Conservation (phyloP, 2,888 invertebrate genomes). For the Drosophila phalerata region DNA sequence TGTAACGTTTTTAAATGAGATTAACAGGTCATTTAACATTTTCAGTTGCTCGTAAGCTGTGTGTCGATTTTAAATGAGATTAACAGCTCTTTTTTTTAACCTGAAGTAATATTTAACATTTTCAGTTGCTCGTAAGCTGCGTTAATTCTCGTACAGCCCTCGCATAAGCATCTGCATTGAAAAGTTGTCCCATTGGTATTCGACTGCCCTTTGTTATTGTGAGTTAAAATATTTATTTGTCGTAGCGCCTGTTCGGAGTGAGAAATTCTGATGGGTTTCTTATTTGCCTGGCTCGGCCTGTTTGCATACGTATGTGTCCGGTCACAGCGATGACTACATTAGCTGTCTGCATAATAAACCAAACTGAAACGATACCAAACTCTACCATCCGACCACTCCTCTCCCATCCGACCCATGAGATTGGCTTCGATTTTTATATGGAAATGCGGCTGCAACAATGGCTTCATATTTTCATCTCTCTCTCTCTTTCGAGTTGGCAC, state of each 20-base stretch:
- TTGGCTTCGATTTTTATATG: slow-evolving; percentile 76
- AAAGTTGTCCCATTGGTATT: slow-evolving; percentile 40
- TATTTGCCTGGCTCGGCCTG: slow-evolving; percentile 70
- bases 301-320: slow-evolving; percentile 67
- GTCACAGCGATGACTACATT: slow-evolving; percentile 76
- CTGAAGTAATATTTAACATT: no score
- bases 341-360: slow-evolving; percentile 75
- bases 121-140: no score
- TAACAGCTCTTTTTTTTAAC: not conserved
- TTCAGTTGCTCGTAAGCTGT: no score
- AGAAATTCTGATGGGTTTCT: slow-evolving; percentile 82
- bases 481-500: slow-evolving; percentile 30
- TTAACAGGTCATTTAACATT: not conserved
- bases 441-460: slow-evolving; percentile 76
- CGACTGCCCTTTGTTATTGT: slow-evolving; percentile 76
- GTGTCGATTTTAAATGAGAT: not conserved
- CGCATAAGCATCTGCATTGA: slow-evolving; percentile 34
- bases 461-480: slow-evolving; percentile 78
- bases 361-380: slow-evolving; percentile 9
- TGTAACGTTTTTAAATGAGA: not conserved
- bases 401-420: slow-evolving; percentile 18
- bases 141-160: slow-evolving; percentile 17
- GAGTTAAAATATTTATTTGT: slow-evolving; percentile 83
- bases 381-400: not conserved
- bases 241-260: slow-evolving; percentile 83